phyloP scores from a whole-genome alignment of 2,888 invertebrate species.

The Sepiola atlantica region DNA sequence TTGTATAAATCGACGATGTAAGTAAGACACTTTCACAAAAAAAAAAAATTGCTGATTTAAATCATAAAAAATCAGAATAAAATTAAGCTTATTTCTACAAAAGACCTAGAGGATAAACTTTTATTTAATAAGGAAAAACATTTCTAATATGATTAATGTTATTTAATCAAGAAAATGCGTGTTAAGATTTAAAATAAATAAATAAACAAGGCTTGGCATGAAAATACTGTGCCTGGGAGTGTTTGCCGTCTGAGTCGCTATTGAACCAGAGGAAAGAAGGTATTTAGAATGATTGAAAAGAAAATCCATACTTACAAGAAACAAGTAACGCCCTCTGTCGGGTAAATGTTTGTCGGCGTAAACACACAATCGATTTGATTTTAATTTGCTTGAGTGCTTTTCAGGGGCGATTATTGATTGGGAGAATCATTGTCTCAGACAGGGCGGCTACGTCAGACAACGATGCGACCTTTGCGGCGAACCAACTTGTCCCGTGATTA shows the following conservation, averaged over 20 bases:
- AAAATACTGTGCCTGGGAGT: not conserved
- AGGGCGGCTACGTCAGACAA: not conserved
- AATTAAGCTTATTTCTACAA: too few species aligned
- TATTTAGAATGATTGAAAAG: not conserved
- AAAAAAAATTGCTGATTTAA: too few species aligned
- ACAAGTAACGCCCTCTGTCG: not conserved
- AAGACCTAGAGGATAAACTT: too few species aligned
- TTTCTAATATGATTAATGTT: not conserved
- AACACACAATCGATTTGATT: not conserved
- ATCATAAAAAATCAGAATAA: too few species aligned
- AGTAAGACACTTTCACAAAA: too few species aligned
- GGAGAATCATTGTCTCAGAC: not conserved
- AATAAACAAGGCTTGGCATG: not conserved
- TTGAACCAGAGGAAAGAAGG: not conserved
- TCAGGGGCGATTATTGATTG: conserved; percentile 4
- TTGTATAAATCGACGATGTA: too few species aligned
- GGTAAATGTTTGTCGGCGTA: not conserved
- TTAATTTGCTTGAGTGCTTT: conserved; percentile 10
- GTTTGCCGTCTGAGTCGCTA: not conserved
- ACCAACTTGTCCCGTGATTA: too few species aligned
- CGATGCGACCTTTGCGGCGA: too few species aligned
- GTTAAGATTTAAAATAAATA: not conserved
- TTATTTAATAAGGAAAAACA: not conserved
- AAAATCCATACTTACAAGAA: not conserved
- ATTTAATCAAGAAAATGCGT: not conserved